A percentile compares a stretch with the other conserved stretches of the same genome.
Evolutionary conservation across 37 sponge, comb jelly and placozoan species (phyloP).

Genomic region (Oopsacas minuta): DNA sequence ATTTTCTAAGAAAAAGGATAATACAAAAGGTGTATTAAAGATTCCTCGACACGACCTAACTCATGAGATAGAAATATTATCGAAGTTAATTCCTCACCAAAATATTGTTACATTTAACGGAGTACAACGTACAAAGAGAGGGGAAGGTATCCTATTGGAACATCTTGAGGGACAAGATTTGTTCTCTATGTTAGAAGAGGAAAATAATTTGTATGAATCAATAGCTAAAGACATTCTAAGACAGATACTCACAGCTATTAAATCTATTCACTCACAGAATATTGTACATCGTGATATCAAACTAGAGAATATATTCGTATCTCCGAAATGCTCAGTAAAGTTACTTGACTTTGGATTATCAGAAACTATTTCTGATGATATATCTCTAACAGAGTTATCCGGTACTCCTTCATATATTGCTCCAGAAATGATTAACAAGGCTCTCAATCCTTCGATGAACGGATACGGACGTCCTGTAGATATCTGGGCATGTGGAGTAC

Average conservation of each 20-base stretch:
- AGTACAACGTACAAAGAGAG: background rate
- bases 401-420: background rate
- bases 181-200: background rate
- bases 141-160: background rate
- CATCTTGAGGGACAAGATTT: background rate
- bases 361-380: background rate
- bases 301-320: background rate
- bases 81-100: background rate
- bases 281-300: background rate
- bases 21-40: slow-evolving; percentile 1
- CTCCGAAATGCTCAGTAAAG: background rate
- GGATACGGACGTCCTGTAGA: background rate
- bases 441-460: background rate
- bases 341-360: background rate
- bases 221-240: background rate
- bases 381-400: background rate
- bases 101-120: background rate
- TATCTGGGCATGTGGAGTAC: background rate
- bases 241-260: background rate
- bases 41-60: background rate
- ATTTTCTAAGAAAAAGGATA: background rate
- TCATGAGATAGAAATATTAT: background rate
- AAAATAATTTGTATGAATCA: background rate
- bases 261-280: background rate
- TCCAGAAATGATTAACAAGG: background rate